These are phyloP conservation scores for Drosophila mayri DNA, from an alignment of 1,140 invertebrate species.

Conservation along the genomic window DNA sequence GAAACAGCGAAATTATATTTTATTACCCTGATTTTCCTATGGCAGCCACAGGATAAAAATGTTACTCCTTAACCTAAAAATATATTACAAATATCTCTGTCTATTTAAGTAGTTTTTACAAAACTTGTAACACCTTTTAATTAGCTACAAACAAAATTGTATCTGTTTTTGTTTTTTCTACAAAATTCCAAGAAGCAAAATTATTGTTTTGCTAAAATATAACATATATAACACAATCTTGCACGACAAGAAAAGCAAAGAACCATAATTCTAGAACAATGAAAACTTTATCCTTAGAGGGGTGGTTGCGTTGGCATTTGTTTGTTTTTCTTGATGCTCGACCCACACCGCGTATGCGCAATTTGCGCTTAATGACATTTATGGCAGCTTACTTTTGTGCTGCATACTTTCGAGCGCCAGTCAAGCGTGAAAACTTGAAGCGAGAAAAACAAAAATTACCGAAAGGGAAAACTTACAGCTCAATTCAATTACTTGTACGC, in stretches of 20 bases:
- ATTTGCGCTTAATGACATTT: slow-evolving; percentile 43
- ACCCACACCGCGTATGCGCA: slow-evolving; percentile 41
- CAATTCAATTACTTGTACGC: neutral
- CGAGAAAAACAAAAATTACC: slow-evolving; percentile 7
- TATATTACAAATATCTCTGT: no score
- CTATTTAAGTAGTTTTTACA: no score
- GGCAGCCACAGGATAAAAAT: no score
- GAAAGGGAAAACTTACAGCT: neutral
- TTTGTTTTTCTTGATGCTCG: slow-evolving; percentile 2
- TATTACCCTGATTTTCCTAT: no score
- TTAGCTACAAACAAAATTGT: neutral
- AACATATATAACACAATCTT: slow-evolving; percentile 13
- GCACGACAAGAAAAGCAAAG: slow-evolving; percentile 11
- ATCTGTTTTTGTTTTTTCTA: neutral
- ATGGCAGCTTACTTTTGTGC: slow-evolving; percentile 28
- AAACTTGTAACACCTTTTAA: neutral
- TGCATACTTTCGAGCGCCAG: slow-evolving; percentile 28
- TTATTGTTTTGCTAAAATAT: slow-evolving; percentile 3
- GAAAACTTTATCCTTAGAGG: slow-evolving; percentile 8
- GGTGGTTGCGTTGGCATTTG: neutral
- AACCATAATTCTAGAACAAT: neutral
- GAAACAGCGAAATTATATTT: no score
- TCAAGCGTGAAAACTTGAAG: slow-evolving; percentile 23
- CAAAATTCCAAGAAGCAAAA: slow-evolving; percentile 12
- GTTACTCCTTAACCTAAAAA: no score